Conservation (phyloP, 2,888 invertebrate species). For the Malthinus seriepunctatus region DNA sequence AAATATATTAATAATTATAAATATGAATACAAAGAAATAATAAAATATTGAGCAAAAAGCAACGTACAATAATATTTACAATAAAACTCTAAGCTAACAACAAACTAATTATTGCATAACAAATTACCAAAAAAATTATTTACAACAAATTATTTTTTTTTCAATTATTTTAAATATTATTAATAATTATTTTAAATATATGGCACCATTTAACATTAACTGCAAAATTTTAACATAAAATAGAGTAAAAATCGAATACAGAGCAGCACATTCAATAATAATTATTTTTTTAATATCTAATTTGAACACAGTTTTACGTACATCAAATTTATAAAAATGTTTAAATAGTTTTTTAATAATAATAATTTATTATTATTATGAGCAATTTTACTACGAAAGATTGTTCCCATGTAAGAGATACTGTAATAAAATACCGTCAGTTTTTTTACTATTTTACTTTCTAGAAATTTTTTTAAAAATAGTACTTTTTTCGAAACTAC, state of each 20-base stretch:
- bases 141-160: conserved; percentile 18
- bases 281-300: conserved; percentile 3
- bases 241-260: no score
- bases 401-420: conserved; percentile 17
- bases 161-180: conserved; percentile 24
- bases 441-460: not conserved
- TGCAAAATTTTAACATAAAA: no score
- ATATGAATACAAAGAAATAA: conserved; percentile 15
- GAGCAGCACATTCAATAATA: conserved; percentile 9
- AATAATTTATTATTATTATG: conserved; percentile 9
- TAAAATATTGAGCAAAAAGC: conserved; percentile 28
- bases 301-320: conserved; percentile 13
- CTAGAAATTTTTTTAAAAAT: not conserved
- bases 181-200: conserved; percentile 24
- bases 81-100: conserved; percentile 40
- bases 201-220: conserved; percentile 30
- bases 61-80: conserved; percentile 34
- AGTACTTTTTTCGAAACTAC: not conserved
- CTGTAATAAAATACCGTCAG: not conserved
- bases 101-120: conserved; percentile 32
- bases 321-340: conserved; percentile 9
- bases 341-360: not conserved
- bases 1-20: conserved; percentile 9
- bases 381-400: conserved; percentile 20
- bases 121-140: conserved; percentile 23